Evolutionary conservation across 2,797 vertebrate genomes (phyloP).

Genomic region (Chelon labrosus): DNA sequence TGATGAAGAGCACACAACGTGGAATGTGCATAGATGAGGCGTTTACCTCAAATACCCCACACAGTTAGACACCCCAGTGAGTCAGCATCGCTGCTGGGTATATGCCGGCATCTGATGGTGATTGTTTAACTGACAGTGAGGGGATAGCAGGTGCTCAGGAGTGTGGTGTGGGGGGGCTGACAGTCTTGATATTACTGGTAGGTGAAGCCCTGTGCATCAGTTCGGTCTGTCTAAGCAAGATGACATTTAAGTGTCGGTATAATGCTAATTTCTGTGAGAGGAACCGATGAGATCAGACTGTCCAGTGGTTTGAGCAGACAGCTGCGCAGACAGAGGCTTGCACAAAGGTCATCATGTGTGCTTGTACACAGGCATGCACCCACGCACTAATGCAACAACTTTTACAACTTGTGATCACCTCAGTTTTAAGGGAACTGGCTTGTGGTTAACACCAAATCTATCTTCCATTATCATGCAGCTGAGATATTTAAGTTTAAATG

Average conservation of each 20-base stretch:
- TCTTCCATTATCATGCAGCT: slow-evolving; percentile 5
- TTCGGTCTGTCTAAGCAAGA: slow-evolving; percentile 16
- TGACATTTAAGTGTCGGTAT: slow-evolving; percentile 74
- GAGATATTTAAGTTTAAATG: background rate
- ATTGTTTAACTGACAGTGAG: slow-evolving; percentile 57
- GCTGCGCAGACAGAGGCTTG: background rate
- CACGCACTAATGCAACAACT: slow-evolving; percentile 13
- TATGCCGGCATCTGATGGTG: slow-evolving; percentile 21
- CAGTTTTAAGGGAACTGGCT: slow-evolving; percentile 32
- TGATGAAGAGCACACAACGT: background rate
- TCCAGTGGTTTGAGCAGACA: slow-evolving; percentile 61
- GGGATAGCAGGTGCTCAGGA: slow-evolving; percentile 51
- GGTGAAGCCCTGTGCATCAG: slow-evolving; percentile 63
- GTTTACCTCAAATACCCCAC: slow-evolving; percentile 22
- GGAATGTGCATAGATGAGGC: background rate
- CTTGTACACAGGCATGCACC: background rate
- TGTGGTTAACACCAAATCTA: slow-evolving; percentile 41
- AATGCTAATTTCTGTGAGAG: slow-evolving; percentile 55
- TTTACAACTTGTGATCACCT: slow-evolving; percentile 27
- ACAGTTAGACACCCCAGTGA: slow-evolving; percentile 66
- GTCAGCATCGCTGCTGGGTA: slow-evolving; percentile 60
- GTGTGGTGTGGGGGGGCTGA: slow-evolving; percentile 39
- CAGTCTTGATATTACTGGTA: slow-evolving; percentile 77
- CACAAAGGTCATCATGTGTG: slow-evolving; percentile 36
- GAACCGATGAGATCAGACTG: slow-evolving; percentile 63